Evolutionary conservation across 2,797 vertebrate genomes (phyloP), one percentile per base, ranked within the genome.

Genomic region (Macropodus opercularis): DNA sequence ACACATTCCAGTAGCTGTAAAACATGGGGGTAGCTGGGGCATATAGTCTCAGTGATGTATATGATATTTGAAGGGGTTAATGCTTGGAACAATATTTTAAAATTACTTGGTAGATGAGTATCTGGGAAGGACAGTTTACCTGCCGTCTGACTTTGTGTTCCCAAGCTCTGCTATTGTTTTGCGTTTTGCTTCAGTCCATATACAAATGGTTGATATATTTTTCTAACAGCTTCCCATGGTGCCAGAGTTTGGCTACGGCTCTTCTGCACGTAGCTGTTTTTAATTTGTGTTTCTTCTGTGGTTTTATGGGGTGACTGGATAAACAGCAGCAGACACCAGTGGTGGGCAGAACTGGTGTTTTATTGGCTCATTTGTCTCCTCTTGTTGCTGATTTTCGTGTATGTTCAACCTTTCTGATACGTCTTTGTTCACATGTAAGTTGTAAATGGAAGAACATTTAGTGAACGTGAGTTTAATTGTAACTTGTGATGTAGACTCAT

Each of bases 321-420:
- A 49, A 70, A 60, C 70, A 77, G 29, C 75, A 85, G 29, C 75
- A 85, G 81, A 77, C 58, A 39, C 43, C 39, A 40, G 43, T 59
- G 39, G 62, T 39, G 34, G 22, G 58, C 59, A 52, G 9, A 21
- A 9, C 22, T 48, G 26, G 9, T 35, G n/a, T 56, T 65, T 68
- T 43, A 57, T 47, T 51, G 11, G 54, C 26, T 6, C 67, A 70
- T 65, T 32, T 29, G 7, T 17, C 23, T n/a, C 8, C 52, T 17
- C 8, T 26, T 7, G 31, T 15, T 22, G 3, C 0, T 44, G n/a
- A n/a, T n/a, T n/a, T n/a, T n/a, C n/a, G n/a, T n/a, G n/a, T n/a
- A n/a, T n/a, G n/a, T n/a, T n/a, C n/a, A n/a, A n/a, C n/a, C 43
- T 47, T 23, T 22, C 34, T n/a, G 21, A 40, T 32, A 39, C 34